Evolutionary conservation across 2,797 vertebrate species (phyloP), one percentile per base, ranked within the genome.

Genomic region (Crypturellus tataupa): DNA sequence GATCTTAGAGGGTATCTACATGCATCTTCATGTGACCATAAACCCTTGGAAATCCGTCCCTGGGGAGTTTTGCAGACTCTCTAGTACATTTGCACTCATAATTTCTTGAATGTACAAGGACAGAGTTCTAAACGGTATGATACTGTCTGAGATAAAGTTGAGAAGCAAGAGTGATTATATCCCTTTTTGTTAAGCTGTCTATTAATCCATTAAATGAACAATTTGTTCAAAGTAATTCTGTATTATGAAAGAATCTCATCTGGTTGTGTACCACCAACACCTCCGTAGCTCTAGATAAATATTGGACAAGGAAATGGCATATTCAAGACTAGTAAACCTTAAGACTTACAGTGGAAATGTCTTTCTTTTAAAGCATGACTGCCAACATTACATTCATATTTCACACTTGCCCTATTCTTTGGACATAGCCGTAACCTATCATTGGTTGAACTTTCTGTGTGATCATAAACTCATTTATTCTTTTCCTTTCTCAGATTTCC

Each of bases 401-500:
- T 81, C 60, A 82, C 7, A 60, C 20, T 67, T 73, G 16, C 56
- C 10, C 6, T 67, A 3, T 13, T 87, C 46, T 65, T 86, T 81
- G 42, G n/a, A 40, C 62, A 77, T 53, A 88, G 77, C 23, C 53
- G 81, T 59, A 79, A 84, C 63, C 53, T 84, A 53, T 70, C 67
- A 53, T 51, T 13, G 40, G 80, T 0, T 16, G 2, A 71, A 64
- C 90, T 92, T 94, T 91, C 76, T 86, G 2, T 82, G 80, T 65
- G 67, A 63, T 93, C 90, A 91, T 75, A 91, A 94, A 83, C 78
- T 75, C 87, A 87, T 89, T 93, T 95, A 83, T 93, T 84, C 77
- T 25, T 78, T 83, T 76, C 63, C 60, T 93, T 94, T 94, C 80
- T 94, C 47, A 49, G 68, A 90, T 58, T 62, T 46, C 51, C 33